Base-by-base conservation (phyloP, 2,113 vertebrate genomes). In the Mormoops blainvillei region DNA sequence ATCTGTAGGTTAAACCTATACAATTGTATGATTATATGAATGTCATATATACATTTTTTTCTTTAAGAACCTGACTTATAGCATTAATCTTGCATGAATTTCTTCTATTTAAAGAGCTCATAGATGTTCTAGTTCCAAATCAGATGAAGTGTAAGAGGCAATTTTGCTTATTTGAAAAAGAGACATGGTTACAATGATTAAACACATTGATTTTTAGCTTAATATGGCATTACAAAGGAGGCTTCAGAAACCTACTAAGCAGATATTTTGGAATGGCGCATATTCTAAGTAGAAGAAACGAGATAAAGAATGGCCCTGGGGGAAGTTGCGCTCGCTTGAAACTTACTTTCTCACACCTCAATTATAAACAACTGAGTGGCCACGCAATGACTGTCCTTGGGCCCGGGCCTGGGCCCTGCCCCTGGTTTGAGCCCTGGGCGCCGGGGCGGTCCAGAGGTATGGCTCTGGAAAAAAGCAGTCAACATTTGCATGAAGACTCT, bases 161-260 rank as follows among this genome's bases (percentile, higher is more conserved):
- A 56, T 97, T 92, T 41, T 90, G 3, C 16, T 88, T 68, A 58
- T 73, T 94, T 95, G 67, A 56, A 73, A 91, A 78, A 52, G 5
- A 85, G 1, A 36, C n/a, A 2, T n/a, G 45, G 28, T 5, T 95
- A 92, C 65, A 96, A 2, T 86, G 22, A 76, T 91, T 88, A 92
- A 95, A 70, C 82, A 61, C 22, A 86, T 10, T 87, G 67, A 90
- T 82, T 91, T 95, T 77, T 87, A 96, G 95, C 89, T 96, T 81
- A 73, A 84, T 92, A 89, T 61, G 71, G 41, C 80, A 31, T 89
- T 97, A 56, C 77, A 81, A 28, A 97, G 84, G 36, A 81, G 41
- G 50, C 54, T 81, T 94, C 71, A 77, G 33, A 50, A 95, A 91
- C 20, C 18, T 82, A 70, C 41, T 94, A 10, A n/a, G 38, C 54